phyloP scores from a whole-genome alignment of 2,888 invertebrate species.

The Idaea straminata region DNA sequence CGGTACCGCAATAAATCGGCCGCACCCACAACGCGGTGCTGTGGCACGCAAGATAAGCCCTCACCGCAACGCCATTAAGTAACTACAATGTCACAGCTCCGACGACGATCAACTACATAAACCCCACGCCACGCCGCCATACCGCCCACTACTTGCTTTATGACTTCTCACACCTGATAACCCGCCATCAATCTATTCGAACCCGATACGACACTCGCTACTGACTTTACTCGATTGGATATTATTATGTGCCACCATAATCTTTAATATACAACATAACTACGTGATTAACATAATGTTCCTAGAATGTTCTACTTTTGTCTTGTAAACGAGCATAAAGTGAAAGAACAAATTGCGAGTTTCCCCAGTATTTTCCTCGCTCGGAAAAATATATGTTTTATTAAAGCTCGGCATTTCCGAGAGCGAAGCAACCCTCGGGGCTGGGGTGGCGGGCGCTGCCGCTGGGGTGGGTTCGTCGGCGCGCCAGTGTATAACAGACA shows the following conservation, averaged over 20 bases:
- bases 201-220: constrained; percentile 13
- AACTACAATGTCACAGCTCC: constrained; percentile 59
- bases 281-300: constrained; percentile 79
- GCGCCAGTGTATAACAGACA: constrained; percentile 80
- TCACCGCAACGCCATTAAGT: constrained; percentile 63
- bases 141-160: constrained; percentile 46
- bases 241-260: constrained; percentile 36
- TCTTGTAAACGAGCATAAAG: constrained; percentile 81
- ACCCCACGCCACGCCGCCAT: constrained; percentile 28
- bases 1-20: constrained; percentile 64
- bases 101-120: constrained; percentile 51
- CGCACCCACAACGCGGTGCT: constrained; percentile 55
- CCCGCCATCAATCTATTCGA: constrained; percentile 33
- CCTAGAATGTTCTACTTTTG: constrained; percentile 79
- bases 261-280: constrained; percentile 65
- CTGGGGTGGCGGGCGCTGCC: constrained; percentile 47
- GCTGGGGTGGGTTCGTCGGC: constrained; percentile 59
- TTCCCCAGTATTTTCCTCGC: constrained; percentile 81
- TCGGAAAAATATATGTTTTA: constrained; percentile 81
- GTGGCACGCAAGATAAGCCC: constrained; percentile 68
- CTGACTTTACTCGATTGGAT: constrained; percentile 22
- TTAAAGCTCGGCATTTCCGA: constrained; percentile 81
- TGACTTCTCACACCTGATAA: constrained; percentile 46
- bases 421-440: constrained; percentile 73
- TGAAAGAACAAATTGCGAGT: constrained; percentile 81